Percentiles rank a stretch among this genome's conserved stretches.
Evolutionary conservation across 2,888 invertebrate genomes (phyloP).

Genomic region (Scaptomyza tumidula): DNA sequence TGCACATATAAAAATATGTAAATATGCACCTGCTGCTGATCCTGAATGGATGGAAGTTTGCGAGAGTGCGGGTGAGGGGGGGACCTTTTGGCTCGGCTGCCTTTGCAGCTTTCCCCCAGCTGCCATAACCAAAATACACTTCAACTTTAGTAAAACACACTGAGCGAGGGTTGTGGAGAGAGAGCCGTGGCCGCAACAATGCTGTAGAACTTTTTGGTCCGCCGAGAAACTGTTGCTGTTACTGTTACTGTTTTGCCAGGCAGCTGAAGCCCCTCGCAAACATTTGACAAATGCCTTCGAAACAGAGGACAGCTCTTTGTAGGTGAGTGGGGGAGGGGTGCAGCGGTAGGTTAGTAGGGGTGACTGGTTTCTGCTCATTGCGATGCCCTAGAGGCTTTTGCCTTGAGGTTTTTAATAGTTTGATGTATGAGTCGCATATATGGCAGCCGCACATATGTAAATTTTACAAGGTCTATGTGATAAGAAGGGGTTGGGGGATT

Average conservation of each 20-base stretch:
- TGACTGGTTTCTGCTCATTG: constrained; percentile 8
- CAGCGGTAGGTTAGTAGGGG: neutral
- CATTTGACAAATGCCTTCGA: constrained; percentile 78
- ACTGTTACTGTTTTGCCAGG: constrained; percentile 57
- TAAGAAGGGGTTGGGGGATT: neutral
- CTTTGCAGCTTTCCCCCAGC: constrained; percentile 14
- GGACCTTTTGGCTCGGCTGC: constrained; percentile 1
- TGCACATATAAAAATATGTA: constrained; percentile 64
- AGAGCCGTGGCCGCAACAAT: constrained; percentile 57
- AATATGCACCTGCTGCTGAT: constrained; percentile 74
- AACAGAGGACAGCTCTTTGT: constrained; percentile 30
- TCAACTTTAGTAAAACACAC: constrained; percentile 57
- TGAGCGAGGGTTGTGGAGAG: constrained; percentile 6
- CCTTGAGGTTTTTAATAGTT: constrained; percentile 76
- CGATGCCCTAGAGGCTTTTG: constrained; percentile 64
- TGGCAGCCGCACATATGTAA: constrained; percentile 63
- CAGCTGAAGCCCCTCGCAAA: constrained; percentile 64
- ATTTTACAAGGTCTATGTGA: constrained; percentile 55
- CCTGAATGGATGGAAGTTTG: constrained; percentile 3
- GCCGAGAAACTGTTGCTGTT: constrained; percentile 71
- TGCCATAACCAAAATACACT: constrained; percentile 59
- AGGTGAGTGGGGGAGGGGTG: neutral
- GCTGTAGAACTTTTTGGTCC: constrained; percentile 65
- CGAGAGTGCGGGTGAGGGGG: constrained; percentile 8
- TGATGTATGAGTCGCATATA: constrained; percentile 73